A percentile compares a stretch with the other conserved stretches of the same genome.
These are phyloP conservation scores for Phalanger gymnotis DNA, from an alignment of 2,797 vertebrate species.

Conservation along the genomic window DNA sequence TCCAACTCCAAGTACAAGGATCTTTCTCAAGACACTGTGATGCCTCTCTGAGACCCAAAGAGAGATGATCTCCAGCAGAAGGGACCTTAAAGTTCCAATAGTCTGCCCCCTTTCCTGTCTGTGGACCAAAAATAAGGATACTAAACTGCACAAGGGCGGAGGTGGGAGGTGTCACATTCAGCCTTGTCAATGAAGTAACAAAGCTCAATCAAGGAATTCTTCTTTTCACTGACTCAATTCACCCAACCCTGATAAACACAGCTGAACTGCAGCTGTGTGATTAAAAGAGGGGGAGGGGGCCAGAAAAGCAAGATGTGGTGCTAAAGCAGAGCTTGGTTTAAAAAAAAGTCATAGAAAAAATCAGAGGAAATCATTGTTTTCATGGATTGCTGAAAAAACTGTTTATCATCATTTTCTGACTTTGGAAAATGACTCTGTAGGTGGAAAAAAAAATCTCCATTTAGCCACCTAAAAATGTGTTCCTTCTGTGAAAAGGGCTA, in stretches of 20 bases:
- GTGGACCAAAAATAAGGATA: background rate
- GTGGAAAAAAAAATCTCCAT: conserved; percentile 23
- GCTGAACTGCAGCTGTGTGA: background rate
- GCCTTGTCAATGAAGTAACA: background rate
- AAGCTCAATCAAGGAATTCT: background rate
- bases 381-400: conserved; percentile 24
- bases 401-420: conserved; percentile 39
- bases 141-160: background rate
- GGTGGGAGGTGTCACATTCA: background rate
- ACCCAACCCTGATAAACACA: background rate
- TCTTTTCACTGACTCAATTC: background rate
- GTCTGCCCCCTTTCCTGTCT: background rate
- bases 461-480: conserved; percentile 29
- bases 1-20: background rate
- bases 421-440: conserved; percentile 27
- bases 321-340: background rate
- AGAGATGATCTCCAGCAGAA: background rate
- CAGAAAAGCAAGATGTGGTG: background rate
- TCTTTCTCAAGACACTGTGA: background rate
- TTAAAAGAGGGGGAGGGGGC: background rate
- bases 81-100: background rate
- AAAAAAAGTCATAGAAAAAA: conserved; percentile 25
- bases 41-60: background rate
- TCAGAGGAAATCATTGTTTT: conserved; percentile 45
- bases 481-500: conserved; percentile 2